Percentiles rank a stretch among this genome's conserved stretches.
Conservation (phyloP, 2,888 invertebrate genomes). For the Danaus chrysippus region DNA sequence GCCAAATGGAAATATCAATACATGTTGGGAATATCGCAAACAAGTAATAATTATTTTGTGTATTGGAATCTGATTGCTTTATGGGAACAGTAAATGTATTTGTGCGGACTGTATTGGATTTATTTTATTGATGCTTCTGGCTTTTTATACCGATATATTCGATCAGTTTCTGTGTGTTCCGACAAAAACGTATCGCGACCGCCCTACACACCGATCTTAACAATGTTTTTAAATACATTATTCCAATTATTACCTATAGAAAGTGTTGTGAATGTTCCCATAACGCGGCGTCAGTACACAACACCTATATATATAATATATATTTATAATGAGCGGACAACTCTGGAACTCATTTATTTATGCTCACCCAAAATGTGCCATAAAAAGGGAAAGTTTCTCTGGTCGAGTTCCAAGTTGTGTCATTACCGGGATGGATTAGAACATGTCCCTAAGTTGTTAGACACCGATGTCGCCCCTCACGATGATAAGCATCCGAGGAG, state of each 20-base stretch:
- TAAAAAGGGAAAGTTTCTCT: slow-evolving; percentile 22
- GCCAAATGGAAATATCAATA: slow-evolving; percentile 31
- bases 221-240: no score
- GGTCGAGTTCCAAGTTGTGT: slow-evolving; percentile 19
- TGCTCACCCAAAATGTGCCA: slow-evolving; percentile 14
- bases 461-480: slow-evolving; percentile 22
- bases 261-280: neutral
- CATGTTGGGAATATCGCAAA: slow-evolving; percentile 13
- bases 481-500: slow-evolving; percentile 19
- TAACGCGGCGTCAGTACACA: neutral
- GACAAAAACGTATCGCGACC: no score
- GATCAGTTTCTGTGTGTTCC: no score
- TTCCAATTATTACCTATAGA: neutral
- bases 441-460: slow-evolving; percentile 22
- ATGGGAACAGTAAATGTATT: slow-evolving; percentile 10
- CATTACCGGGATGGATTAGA: slow-evolving; percentile 31
- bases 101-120: slow-evolving; percentile 3
- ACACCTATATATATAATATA: neutral
- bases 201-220: no score
- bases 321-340: neutral
- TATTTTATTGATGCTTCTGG: neutral
- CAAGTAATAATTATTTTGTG: slow-evolving; percentile 17
- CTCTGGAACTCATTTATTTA: slow-evolving; percentile 16
- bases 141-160: neutral
- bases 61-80: slow-evolving; percentile 11